A percentile compares a stretch with the other conserved stretches of the same genome.
phyloP scores from a whole-genome alignment of 2,888 invertebrate genomes.

The Podabrus alpinus region DNA sequence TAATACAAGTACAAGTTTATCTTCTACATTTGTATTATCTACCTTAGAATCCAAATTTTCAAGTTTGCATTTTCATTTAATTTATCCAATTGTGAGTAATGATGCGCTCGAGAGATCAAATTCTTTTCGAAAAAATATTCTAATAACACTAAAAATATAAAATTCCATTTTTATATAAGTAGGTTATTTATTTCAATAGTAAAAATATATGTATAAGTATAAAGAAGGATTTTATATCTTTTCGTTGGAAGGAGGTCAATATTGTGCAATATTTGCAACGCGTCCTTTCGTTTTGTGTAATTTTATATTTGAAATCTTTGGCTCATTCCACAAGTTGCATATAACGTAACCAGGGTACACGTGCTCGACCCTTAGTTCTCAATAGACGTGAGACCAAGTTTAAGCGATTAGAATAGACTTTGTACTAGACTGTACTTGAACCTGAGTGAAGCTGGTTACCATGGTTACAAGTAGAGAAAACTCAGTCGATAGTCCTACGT shows the following conservation, averaged over 20 bases:
- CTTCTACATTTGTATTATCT: background rate
- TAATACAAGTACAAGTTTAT: background rate
- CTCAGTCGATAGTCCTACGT: conserved; percentile 47
- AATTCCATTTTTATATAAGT: background rate
- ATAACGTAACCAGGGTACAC: conserved; percentile 28
- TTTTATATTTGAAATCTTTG: conserved; percentile 17
- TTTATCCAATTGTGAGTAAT: background rate
- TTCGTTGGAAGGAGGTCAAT: background rate
- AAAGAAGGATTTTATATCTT: background rate
- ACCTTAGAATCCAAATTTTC: background rate
- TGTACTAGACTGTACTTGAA: conserved; percentile 49
- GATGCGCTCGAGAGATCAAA: background rate
- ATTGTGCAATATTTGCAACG: conserved; percentile 6
- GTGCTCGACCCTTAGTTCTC: conserved; percentile 20
- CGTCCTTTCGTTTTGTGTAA: conserved; percentile 6
- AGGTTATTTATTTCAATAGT: background rate
- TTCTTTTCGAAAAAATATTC: background rate
- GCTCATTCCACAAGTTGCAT: conserved; percentile 39
- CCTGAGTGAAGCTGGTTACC: conserved; percentile 47
- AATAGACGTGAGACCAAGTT: conserved; percentile 32
- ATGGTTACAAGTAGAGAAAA: conserved; percentile 48
- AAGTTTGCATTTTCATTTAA: background rate
- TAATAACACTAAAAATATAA: background rate
- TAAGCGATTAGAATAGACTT: conserved; percentile 40
- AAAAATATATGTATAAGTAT: conserved; percentile 2